Base-by-base conservation (phyloP, 2,888 invertebrate species). In the Holacanthella duospinosa region DNA sequence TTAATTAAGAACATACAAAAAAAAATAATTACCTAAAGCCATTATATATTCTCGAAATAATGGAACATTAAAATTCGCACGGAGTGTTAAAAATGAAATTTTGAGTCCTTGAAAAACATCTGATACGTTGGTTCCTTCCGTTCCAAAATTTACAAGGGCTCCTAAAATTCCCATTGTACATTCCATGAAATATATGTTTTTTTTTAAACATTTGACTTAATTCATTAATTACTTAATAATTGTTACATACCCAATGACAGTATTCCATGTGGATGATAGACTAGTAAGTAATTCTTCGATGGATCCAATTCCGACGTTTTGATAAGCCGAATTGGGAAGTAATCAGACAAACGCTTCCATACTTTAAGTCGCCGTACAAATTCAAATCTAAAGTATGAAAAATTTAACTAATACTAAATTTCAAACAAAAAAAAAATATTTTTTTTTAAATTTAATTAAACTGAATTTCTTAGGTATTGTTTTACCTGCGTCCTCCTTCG, bases 231-330 rank as follows among this genome's bases (percentile, higher is more conserved):
- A n/a, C n/a, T n/a, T n/a, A n/a, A n/a, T n/a, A n/a, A n/a, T n/a
- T n/a, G n/a, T n/a, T n/a, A n/a, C n/a, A n/a, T 48, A 48, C 48
- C 48, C 4, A 48, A 21, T 21, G 48, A 78, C 95, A 93, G 48
- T 87, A 85, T 0, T 83, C 96, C 96, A 77, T 97, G 96, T 0
- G 96, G 96, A 77, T 91, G 94, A 65, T 85, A 84, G 4, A 91
- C 91, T 66, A 92, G 83, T 26, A 95, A 80, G 75, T 95, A 95
- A 77, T 92, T 92, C 73, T 81, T 84, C 43, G 83, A 79, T 0
- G 92, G 85, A 73, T 88, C 86, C 61, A 96, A 76, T 1, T 94
- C 89, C 0, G 81, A 83, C 0, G 89, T 92, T 77, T 92, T 91
- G 1, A 89, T 84, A 53, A 95, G 36, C 19, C 48, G 56, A 54